Evolutionary conservation across 2,888 invertebrate genomes (phyloP), one percentile per base, ranked within the genome.

Genomic region (Noctua janthina): DNA sequence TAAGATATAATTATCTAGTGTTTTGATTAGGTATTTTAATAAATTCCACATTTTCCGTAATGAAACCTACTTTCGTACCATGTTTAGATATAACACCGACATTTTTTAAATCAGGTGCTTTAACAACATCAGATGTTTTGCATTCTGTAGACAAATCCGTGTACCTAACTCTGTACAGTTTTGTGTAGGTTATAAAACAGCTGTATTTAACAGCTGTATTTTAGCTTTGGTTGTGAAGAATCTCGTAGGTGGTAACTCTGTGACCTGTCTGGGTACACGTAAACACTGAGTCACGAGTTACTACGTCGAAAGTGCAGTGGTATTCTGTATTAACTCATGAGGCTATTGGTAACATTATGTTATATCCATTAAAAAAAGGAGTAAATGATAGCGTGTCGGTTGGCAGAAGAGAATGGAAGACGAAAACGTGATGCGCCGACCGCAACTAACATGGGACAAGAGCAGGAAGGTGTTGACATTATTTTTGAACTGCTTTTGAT

Each of bases 251-350:
- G 59, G 35, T 8, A 54, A 29, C 74, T 56, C 69, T 88, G 76
- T 80, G 88, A 88, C 86, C 78, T 73, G 78, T 74, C 86, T 78
- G 23, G 35, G 20, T n/a, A 46, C 67, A 39, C 54, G 62, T 74
- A 70, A 75, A 75, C 73, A 83, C 23, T 78, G 79, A 88, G 69
- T 86, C 89, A 86, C 72, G 67, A 64, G 64, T 39, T 56, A 71
- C 67, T 69, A 54, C 67, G 29, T 59, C 43, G 0, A 68, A 71
- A 69, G 11, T 49, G n/a, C n/a, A 67, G 79, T 17, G 10, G 15
- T 79, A 85, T 85, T 82, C 79, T 71, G 79, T 11, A 46, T 10
- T 35, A 62, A 46, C 23, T 51, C 5, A 35, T 35, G 35, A 20
- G 13, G 17, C 35, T 77, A 4, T 6, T 49, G 17, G 23, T 56